Percentiles rank a stretch among this genome's conserved stretches.
phyloP scores from a whole-genome alignment of 1,140 invertebrate genomes.

The Odontomachus brunneus region DNA sequence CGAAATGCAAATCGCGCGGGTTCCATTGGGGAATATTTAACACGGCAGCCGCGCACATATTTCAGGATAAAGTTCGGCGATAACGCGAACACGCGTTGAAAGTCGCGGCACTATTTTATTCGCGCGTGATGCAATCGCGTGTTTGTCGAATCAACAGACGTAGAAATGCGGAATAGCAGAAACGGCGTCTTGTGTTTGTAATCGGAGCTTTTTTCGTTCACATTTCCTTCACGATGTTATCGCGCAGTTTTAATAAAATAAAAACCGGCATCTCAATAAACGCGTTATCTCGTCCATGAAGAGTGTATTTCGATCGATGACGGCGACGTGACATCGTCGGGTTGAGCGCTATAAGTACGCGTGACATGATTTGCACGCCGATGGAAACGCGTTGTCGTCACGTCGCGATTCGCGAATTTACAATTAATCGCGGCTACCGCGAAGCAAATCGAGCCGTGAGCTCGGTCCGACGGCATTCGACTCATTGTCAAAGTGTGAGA shows the following conservation, averaged over 20 bases:
- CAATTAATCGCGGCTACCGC: not conserved
- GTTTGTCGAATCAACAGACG: constrained; percentile 15
- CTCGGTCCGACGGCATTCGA: not conserved
- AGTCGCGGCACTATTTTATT: not conserved
- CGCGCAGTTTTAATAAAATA: constrained; percentile 15
- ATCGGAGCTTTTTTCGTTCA: constrained; percentile 3
- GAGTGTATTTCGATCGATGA: constrained; percentile 66
- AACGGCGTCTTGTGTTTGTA: not conserved
- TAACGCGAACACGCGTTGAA: not conserved
- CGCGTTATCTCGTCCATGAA: constrained; percentile 12
- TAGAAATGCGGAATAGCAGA: constrained; percentile 22
- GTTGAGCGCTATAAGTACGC: constrained; percentile 24
- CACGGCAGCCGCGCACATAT: not conserved
- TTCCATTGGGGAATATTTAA: not conserved
- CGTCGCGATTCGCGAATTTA: not conserved
- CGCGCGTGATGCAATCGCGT: not conserved
- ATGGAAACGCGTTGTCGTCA: not conserved
- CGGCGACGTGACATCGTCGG: constrained; percentile 23
- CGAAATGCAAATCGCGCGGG: not conserved
- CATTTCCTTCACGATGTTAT: constrained; percentile 43
- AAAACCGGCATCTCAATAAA: constrained; percentile 25
- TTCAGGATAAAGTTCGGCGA: not conserved
- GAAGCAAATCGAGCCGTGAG: not conserved
- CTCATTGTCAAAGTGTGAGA: not conserved
- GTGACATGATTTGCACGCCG: not conserved